phyloP scores from a whole-genome alignment of 2,888 invertebrate genomes.

The Athalia circularis region DNA sequence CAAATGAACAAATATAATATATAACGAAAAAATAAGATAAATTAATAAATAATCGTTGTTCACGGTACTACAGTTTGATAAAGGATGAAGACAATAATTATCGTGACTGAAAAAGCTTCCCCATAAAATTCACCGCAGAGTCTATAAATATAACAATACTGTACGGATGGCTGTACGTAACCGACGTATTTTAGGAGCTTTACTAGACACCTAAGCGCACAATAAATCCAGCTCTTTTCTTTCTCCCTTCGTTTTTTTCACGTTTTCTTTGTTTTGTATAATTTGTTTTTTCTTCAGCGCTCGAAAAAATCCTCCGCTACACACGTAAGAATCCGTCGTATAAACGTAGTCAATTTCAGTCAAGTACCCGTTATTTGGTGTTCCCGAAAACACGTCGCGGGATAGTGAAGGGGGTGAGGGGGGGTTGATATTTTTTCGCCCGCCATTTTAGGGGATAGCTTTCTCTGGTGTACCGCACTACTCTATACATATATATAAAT shows the following conservation, averaged over 20 bases:
- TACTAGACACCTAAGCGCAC: constrained; percentile 18
- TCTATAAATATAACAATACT: not conserved
- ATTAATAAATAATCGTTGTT: too few species aligned
- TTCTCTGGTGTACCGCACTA: not conserved
- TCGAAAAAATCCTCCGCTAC: not conserved
- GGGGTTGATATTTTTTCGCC: not conserved
- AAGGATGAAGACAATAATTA: too few species aligned
- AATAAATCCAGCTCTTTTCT: constrained; percentile 7
- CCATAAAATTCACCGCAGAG: too few species aligned
- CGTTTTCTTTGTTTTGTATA: too few species aligned
- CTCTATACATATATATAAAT: too few species aligned
- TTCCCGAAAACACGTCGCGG: constrained; percentile 35
- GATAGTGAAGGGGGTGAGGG: not conserved
- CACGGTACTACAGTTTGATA: too few species aligned
- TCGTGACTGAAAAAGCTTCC: too few species aligned
- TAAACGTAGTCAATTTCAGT: constrained; percentile 14
- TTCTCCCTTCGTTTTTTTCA: not conserved
- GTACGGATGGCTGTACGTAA: constrained; percentile 1
- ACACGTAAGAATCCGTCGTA: constrained; percentile 1
- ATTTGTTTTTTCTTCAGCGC: too few species aligned
- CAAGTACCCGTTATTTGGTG: constrained; percentile 3
- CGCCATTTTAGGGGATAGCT: not conserved
- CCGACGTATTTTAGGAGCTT: constrained; percentile 3
- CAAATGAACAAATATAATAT: too few species aligned
- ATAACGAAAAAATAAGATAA: too few species aligned